Evolutionary conservation across 2,797 vertebrate species (phyloP).

Genomic region (Characodon lateralis): DNA sequence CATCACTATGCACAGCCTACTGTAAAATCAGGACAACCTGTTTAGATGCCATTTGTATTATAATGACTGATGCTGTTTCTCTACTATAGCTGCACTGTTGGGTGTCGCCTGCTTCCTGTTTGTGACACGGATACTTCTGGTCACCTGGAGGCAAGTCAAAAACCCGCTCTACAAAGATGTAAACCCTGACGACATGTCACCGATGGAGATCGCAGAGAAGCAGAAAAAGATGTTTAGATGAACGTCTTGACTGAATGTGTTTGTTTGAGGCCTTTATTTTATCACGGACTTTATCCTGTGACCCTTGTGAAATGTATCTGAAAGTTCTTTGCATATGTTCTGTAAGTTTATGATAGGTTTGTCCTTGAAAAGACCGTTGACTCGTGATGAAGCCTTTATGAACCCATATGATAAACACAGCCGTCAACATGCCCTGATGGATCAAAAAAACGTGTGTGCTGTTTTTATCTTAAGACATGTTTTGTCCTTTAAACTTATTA

Average conservation of each 20-base stretch:
- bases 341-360: background rate
- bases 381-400: background rate
- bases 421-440: background rate
- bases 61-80: background rate
- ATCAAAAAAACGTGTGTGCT: background rate
- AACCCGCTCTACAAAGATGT: slow-evolving; percentile 49
- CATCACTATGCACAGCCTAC: background rate
- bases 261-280: background rate
- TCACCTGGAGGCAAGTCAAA: slow-evolving; percentile 64
- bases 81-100: slow-evolving; percentile 58
- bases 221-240: slow-evolving; percentile 64
- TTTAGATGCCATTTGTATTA: no score
- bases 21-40: background rate
- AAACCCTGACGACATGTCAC: slow-evolving; percentile 43
- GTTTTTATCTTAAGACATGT: background rate
- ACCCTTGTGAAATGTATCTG: background rate
- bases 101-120: slow-evolving; percentile 52
- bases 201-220: slow-evolving; percentile 59
- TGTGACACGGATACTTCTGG: slow-evolving; percentile 42
- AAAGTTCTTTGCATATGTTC: background rate
- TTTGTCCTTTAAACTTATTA: background rate
- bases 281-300: background rate
- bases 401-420: background rate
- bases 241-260: background rate
- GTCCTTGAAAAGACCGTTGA: background rate